Evolutionary conservation across 53 echinoderm and acorn worm species (phyloP), one percentile per base, ranked within the genome.

Genomic region (Holothuria scabra): DNA sequence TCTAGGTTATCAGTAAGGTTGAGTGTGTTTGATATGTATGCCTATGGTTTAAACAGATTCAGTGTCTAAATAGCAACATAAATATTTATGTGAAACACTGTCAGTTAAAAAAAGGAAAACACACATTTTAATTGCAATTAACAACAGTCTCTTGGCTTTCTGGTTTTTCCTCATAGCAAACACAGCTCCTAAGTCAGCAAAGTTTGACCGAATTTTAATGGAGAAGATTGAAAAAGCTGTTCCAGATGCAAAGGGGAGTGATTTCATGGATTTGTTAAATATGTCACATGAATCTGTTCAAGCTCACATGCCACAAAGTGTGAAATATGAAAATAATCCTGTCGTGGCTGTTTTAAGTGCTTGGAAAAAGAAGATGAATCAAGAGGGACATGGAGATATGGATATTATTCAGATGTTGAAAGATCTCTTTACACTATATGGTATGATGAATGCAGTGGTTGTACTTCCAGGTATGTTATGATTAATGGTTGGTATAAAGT

Each of bases 401-500:
- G 29, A 66, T 33, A 0, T 8, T 19, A 33, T 28, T 66, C 13
- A 30, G 9, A 28, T 4, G 20, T 28, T 66, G 67, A 66, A 28
- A 28, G 13, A 66, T 16, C 67, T 66, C 14, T 35, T 66, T 10
- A 28, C 18, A 3, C 18, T 66, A 23, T 66, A 66, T 28, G 67
- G 19, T 8, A 16, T 33, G 2, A 4, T 18, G 35, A 35, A 66
- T 19, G 67, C 67, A 16, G 31, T 9, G 18, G 67, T 3, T 28
- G 67, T 28, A 11, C 67, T 66, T 25, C 35, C 67, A 66, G 67
- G 67, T 66, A 66, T 10, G 64, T 63, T 25, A 16, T 18, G n/a
- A n/a, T n/a, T n/a, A n/a, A n/a, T n/a, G n/a, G n/a, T n/a, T n/a
- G n/a, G n/a, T n/a, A n/a, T n/a, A n/a, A n/a, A n/a, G n/a, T n/a